phyloP scores from a whole-genome alignment of 2,888 invertebrate genomes.

The Protodeltote pygarga region DNA sequence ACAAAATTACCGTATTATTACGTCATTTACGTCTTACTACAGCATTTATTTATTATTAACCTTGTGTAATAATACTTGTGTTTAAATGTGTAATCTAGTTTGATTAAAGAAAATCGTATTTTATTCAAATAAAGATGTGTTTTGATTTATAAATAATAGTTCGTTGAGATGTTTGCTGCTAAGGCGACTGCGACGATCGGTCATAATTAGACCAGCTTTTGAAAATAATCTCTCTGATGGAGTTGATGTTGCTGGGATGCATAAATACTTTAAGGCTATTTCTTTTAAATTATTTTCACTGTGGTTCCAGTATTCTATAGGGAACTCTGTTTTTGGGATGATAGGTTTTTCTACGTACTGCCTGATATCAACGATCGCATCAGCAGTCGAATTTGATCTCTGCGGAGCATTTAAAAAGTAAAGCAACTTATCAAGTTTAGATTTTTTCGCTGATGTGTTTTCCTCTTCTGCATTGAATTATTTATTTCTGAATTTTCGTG shows the following conservation, averaged over 20 bases:
- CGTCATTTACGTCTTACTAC: too few relatives aligned
- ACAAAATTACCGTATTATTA: too few relatives aligned
- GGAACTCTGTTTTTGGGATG: conserved; percentile 1
- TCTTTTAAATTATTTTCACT: conserved; percentile 18
- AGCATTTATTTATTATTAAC: too few relatives aligned
- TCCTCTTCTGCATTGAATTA: background rate
- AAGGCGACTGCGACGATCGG: background rate
- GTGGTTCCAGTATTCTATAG: conserved; percentile 14
- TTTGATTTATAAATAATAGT: conserved; percentile 3
- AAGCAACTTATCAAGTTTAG: background rate
- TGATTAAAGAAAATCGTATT: background rate
- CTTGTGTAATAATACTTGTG: background rate
- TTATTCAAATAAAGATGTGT: background rate
- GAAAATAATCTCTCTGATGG: background rate
- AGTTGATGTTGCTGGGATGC: background rate
- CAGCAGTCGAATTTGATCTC: conserved; percentile 11
- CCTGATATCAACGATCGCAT: conserved; percentile 21
- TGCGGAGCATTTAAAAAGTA: background rate
- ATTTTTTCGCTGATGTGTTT: background rate
- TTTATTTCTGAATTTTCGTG: background rate
- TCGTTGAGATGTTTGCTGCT: conserved; percentile 1
- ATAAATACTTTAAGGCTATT: too few relatives aligned
- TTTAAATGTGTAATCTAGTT: background rate
- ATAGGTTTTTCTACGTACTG: conserved; percentile 17
- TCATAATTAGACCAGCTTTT: background rate